Percentiles rank a stretch among this genome's conserved stretches.
These are phyloP conservation scores for Heteromurus nitidus DNA, from an alignment of 2,888 invertebrate species.

Conservation along the genomic window DNA sequence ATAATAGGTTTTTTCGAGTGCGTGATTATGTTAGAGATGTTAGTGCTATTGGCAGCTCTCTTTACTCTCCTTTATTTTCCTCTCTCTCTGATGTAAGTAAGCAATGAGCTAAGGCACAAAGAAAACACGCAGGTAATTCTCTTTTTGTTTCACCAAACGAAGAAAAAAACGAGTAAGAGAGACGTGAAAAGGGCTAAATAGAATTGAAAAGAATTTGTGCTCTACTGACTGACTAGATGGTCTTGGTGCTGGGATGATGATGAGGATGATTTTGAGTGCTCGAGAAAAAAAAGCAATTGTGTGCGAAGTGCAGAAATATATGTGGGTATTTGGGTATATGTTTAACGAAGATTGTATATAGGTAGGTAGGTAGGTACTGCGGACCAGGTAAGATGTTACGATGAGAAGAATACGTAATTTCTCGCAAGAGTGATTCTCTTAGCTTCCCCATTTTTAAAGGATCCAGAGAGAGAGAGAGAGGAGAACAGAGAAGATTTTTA, in stretches of 20 bases:
- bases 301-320: conserved; percentile 14
- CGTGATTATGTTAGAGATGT: too few relatives aligned
- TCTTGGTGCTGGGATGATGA: not conserved
- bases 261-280: not conserved
- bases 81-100: not conserved
- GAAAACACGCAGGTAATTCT: conserved; percentile 1
- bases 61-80: not conserved
- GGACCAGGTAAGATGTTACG: not conserved
- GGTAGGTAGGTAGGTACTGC: not conserved
- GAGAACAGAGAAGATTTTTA: not conserved
- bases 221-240: conserved; percentile 10
- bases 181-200: not conserved
- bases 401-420: conserved; percentile 44
- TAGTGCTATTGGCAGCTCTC: conserved; percentile 30
- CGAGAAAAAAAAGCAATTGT: conserved; percentile 33
- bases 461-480: not conserved
- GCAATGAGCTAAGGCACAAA: not conserved
- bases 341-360: not conserved
- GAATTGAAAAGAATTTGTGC: conserved; percentile 8
- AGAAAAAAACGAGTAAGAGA: too few relatives aligned
- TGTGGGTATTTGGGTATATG: not conserved
- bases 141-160: too few relatives aligned
- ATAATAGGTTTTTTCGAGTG: conserved; percentile 29
- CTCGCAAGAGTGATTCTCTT: conserved; percentile 37
- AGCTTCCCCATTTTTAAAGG: not conserved